phyloP scores from a whole-genome alignment of 2,113 vertebrate species.

The Apodemus sylvaticus region DNA sequence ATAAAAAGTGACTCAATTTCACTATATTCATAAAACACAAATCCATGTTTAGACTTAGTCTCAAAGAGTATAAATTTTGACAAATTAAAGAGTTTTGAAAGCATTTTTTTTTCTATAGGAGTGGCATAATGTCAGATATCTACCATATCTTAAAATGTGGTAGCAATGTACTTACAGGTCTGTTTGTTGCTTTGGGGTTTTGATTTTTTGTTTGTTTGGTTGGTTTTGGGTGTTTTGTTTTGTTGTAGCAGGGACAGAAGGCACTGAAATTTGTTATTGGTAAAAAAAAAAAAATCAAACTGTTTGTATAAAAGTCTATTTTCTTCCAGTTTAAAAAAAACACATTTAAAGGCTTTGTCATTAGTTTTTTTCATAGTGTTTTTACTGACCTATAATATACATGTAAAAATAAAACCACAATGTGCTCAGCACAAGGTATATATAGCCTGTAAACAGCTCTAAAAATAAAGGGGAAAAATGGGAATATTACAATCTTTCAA shows the following conservation, averaged over 20 bases:
- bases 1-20: neutral
- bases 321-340: neutral
- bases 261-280: conserved; percentile 6
- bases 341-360: neutral
- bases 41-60: neutral
- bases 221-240: neutral
- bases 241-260: neutral
- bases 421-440: neutral
- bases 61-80: conserved; percentile 15
- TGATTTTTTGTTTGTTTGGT: neutral
- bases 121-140: neutral
- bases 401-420: neutral
- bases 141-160: conserved; percentile 16
- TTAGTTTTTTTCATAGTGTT: neutral
- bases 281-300: neutral
- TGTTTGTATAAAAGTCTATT: conserved; percentile 25
- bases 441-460: neutral
- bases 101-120: neutral
- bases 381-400: neutral
- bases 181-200: conserved; percentile 2
- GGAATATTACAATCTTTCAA: neutral
- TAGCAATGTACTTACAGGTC: neutral
- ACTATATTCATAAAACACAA: neutral
- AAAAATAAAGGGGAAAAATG: neutral
- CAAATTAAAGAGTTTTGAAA: conserved; percentile 54